phyloP scores from a whole-genome alignment of 2,113 vertebrate species.

The Lepisosteus oculatus region DNA sequence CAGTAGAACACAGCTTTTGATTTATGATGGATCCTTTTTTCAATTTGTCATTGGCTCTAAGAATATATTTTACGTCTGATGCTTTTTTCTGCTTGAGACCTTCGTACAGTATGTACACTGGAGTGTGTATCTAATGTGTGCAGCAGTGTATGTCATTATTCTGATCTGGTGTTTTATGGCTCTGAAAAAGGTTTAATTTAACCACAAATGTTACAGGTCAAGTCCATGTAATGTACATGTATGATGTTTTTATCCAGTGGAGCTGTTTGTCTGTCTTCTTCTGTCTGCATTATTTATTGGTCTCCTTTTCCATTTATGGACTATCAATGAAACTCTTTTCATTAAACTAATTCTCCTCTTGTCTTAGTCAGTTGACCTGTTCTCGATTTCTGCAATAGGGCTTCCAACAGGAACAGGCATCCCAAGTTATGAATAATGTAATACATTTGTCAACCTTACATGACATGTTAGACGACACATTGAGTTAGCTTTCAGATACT shows the following conservation, averaged over 20 bases:
- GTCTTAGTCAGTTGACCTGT: too few relatives aligned
- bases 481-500: too few relatives aligned
- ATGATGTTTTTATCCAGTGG: neutral
- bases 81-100: neutral
- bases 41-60: constrained; percentile 62
- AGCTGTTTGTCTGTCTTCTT: neutral
- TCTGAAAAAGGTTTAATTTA: neutral
- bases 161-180: neutral
- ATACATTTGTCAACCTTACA: too few relatives aligned
- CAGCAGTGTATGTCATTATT: too few relatives aligned
- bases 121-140: neutral
- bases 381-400: too few relatives aligned
- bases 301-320: too few relatives aligned
- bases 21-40: constrained; percentile 60
- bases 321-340: too few relatives aligned
- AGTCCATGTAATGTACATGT: neutral
- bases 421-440: too few relatives aligned
- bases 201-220: neutral
- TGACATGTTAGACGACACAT: too few relatives aligned
- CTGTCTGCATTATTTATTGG: neutral
- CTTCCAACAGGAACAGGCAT: too few relatives aligned
- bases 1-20: constrained; percentile 48
- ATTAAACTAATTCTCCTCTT: too few relatives aligned
- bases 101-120: neutral
- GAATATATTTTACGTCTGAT: constrained; percentile 48